These are phyloP conservation scores for Hoplostethus atlanticus DNA, from an alignment of 2,797 vertebrate genomes.

Conservation along the genomic window DNA sequence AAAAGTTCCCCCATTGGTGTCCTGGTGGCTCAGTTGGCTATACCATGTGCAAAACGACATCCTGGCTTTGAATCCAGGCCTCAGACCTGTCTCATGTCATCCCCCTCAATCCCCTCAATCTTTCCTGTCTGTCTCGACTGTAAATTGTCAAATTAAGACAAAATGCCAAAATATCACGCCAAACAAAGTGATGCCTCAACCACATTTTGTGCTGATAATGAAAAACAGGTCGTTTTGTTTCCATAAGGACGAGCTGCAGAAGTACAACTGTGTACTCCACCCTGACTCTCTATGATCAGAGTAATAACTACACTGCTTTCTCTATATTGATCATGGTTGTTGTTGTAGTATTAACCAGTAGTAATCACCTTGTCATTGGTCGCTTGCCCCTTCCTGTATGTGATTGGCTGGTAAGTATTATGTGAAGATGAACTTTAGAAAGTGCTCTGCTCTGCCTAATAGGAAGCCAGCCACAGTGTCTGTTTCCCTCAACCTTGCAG, in stretches of 20 bases:
- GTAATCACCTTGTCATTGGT: background rate
- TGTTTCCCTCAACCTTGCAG: too few species aligned
- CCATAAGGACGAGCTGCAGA: slow-evolving; percentile 30
- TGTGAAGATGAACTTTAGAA: too few species aligned
- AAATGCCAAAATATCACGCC: slow-evolving; percentile 44
- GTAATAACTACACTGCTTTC: background rate
- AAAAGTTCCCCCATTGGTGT: background rate
- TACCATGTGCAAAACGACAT: background rate
- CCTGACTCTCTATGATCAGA: background rate
- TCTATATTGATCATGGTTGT: background rate
- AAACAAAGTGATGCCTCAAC: slow-evolving; percentile 45
- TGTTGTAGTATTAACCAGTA: background rate
- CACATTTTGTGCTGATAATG: slow-evolving; percentile 55
- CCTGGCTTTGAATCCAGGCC: slow-evolving; percentile 13
- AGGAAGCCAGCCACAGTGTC: too few species aligned
- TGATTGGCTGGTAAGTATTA: too few species aligned
- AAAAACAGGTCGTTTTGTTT: slow-evolving; percentile 42
- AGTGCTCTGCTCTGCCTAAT: too few species aligned
- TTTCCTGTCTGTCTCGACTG: slow-evolving; percentile 28
- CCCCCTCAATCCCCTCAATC: background rate
- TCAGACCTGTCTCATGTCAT: slow-evolving; percentile 29
- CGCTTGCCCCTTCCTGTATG: background rate
- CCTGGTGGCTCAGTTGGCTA: slow-evolving; percentile 7
- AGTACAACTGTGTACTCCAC: background rate
- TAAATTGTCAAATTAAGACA: slow-evolving; percentile 34